Conservation (phyloP, 2,888 invertebrate species). For the Patella caerulea region DNA sequence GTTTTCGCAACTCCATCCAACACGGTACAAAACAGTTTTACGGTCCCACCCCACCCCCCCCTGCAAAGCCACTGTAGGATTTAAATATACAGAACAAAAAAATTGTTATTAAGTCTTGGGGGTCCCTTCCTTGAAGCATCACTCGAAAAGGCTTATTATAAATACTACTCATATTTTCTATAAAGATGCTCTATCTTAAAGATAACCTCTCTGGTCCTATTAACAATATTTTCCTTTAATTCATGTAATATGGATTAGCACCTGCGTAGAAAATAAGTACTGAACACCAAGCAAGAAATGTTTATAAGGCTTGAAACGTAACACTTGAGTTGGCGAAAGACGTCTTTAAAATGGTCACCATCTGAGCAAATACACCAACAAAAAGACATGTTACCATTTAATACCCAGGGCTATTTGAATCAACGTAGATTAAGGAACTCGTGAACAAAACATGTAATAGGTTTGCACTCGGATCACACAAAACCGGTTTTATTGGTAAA, state of each 20-base stretch:
- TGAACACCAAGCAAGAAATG: not conserved
- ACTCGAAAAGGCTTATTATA: too few species aligned
- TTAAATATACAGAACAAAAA: too few species aligned
- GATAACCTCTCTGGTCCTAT: too few species aligned
- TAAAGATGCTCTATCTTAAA: too few species aligned
- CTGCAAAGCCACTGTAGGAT: too few species aligned
- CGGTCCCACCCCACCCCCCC: too few species aligned
- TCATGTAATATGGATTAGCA: not conserved
- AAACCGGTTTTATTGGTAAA: not conserved
- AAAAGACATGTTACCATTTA: not conserved
- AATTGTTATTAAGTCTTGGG: too few species aligned
- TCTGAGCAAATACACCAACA: not conserved
- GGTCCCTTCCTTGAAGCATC: too few species aligned
- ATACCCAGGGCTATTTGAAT: not conserved
- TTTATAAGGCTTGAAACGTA: not conserved
- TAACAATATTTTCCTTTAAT: not conserved
- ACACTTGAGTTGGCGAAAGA: not conserved
- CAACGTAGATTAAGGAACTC: constrained; percentile 5
- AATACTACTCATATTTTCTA: too few species aligned
- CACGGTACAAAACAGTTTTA: too few species aligned
- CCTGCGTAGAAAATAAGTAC: constrained; percentile 6
- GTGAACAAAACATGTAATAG: constrained; percentile 4
- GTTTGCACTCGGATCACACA: not conserved
- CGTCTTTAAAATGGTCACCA: constrained; percentile 4
- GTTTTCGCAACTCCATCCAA: too few species aligned